These are phyloP conservation scores for Cacajao melanocephalus DNA, from an alignment of 2,797 vertebrate species.

Conservation along the genomic window DNA sequence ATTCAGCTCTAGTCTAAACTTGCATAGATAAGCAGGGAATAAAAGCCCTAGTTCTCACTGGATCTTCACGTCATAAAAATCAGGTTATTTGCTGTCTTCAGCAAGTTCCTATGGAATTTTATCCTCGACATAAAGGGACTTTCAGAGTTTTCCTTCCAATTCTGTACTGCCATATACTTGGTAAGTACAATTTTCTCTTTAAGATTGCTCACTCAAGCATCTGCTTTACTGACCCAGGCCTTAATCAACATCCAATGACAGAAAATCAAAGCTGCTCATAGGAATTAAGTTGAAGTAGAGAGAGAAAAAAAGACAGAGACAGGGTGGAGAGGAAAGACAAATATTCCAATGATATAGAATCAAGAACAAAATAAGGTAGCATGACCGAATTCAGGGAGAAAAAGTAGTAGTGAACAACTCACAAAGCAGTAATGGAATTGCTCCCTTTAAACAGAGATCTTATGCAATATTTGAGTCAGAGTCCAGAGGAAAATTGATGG, in stretches of 20 bases:
- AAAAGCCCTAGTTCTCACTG: not conserved
- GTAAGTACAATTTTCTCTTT: not conserved
- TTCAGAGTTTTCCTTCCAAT: not conserved
- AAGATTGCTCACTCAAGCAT: not conserved
- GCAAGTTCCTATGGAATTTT: not conserved
- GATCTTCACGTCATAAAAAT: not conserved
- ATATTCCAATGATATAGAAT: not conserved
- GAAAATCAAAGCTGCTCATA: slow-evolving; percentile 16
- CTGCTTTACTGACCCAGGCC: not conserved
- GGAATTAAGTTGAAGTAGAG: not conserved
- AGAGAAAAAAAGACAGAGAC: not conserved
- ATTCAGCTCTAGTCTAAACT: not conserved
- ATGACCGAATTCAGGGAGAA: not conserved
- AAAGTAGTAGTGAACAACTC: not conserved
- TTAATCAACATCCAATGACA: not conserved
- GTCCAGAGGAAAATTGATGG: not conserved
- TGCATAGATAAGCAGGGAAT: not conserved
- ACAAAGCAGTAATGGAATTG: not conserved
- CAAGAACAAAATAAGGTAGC: not conserved
- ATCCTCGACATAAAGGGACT: not conserved
- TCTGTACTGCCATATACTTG: not conserved
- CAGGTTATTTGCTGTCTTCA: not conserved
- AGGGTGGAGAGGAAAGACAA: not conserved
- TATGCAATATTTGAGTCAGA: not conserved
- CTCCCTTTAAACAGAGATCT: not conserved